Conservation (phyloP, 1,140 invertebrate genomes). For the Gerris buenoi region DNA sequence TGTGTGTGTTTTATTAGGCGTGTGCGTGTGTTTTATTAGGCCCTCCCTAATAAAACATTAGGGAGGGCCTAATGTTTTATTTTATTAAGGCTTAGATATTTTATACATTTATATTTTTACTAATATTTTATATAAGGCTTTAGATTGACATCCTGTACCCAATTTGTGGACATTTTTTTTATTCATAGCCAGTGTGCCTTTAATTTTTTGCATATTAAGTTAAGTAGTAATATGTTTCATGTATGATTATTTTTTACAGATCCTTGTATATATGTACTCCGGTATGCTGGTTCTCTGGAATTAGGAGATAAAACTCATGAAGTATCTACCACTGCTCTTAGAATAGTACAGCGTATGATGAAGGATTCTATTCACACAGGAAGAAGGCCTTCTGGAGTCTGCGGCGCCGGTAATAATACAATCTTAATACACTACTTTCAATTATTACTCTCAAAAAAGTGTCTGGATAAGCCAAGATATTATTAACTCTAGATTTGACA, state of each 20-base stretch:
- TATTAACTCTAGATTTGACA: too few species aligned
- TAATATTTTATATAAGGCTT: too few species aligned
- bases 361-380: conserved; percentile 94
- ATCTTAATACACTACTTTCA: too few species aligned
- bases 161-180: neutral
- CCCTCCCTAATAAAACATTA: too few species aligned
- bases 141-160: neutral
- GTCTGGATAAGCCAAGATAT: too few species aligned
- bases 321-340: conserved; percentile 84
- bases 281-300: conserved; percentile 87
- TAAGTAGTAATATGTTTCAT: neutral
- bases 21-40: too few species aligned
- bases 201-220: neutral
- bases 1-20: too few species aligned
- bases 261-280: conserved; percentile 83
- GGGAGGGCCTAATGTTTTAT: too few species aligned
- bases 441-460: too few species aligned
- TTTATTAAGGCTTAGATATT: too few species aligned
- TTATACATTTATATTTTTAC: too few species aligned
- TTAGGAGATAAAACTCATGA: conserved; percentile 84
- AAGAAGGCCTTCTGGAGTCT: conserved; percentile 70
- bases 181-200: neutral
- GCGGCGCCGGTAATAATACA: conserved; percentile 25
- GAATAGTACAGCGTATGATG: conserved; percentile 94
- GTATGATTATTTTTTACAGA: conserved; percentile 32